Percentiles rank a stretch among this genome's conserved stretches.
phyloP scores from a whole-genome alignment of 2,113 vertebrate species.

The Serinus canaria region DNA sequence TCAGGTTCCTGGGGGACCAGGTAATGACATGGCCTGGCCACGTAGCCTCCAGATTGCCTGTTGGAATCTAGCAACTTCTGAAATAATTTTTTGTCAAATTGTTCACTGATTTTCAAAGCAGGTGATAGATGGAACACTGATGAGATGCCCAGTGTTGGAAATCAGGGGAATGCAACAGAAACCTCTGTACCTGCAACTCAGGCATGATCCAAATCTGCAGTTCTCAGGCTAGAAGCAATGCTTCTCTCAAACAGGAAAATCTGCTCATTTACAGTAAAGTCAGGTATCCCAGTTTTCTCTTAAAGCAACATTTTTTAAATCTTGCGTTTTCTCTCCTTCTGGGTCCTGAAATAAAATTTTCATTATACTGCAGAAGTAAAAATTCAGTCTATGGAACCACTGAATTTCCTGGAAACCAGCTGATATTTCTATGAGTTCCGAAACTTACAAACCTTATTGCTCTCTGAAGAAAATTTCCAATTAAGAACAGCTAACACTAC shows the following conservation, averaged over 20 bases:
- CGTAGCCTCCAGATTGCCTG: not conserved
- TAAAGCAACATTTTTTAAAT: not conserved
- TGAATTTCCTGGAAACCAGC: not conserved
- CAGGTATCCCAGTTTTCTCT: not conserved
- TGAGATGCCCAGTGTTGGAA: not conserved
- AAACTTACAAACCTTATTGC: not conserved
- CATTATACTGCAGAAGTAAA: not conserved
- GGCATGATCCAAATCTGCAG: not conserved
- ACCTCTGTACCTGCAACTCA: not conserved
- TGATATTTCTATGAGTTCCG: not conserved
- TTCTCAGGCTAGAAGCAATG: not conserved
- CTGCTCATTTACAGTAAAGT: not conserved
- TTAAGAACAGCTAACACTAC: not conserved
- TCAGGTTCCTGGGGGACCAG: accelerated
- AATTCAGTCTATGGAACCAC: not conserved
- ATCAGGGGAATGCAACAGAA: not conserved
- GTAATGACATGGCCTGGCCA: not conserved
- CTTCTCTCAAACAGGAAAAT: not conserved
- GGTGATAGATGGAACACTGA: not conserved
- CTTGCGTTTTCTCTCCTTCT: not conserved
- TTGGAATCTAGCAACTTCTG: not conserved
- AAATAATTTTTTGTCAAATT: not conserved
- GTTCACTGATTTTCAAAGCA: not conserved
- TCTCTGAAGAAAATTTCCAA: not conserved
- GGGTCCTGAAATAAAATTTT: not conserved